Percentiles rank a stretch among this genome's conserved stretches.
These are phyloP conservation scores for Cerastoderma edule DNA, from an alignment of 2,888 invertebrate species.

Conservation along the genomic window DNA sequence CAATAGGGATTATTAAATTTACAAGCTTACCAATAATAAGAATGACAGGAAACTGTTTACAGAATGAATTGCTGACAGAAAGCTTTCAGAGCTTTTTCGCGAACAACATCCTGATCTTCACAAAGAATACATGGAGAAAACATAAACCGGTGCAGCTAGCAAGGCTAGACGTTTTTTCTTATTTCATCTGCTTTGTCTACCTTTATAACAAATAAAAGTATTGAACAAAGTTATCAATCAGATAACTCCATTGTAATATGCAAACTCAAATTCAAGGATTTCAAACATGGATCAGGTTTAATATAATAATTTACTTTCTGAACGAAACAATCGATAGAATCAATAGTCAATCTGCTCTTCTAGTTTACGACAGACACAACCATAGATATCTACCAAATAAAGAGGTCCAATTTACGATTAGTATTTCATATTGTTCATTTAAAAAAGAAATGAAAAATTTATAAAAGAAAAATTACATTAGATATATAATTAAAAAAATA, in stretches of 20 bases:
- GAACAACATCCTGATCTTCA: constrained; percentile 11
- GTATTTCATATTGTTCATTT: constrained; percentile 24
- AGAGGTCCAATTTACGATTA: constrained; percentile 33
- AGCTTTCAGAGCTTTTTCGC: constrained; percentile 35
- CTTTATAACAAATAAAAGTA: constrained; percentile 1
- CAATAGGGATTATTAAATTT: constrained; percentile 19
- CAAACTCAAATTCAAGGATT: constrained; percentile 16
- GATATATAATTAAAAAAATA: not conserved
- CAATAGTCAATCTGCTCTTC: constrained; percentile 30
- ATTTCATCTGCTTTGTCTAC: constrained; percentile 17
- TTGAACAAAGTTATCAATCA: constrained; percentile 31
- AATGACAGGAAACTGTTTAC: constrained; percentile 19
- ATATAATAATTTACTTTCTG: constrained; percentile 33
- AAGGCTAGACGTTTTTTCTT: constrained; percentile 35
- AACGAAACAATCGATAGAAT: constrained; percentile 28
- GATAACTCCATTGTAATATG: constrained; percentile 34
- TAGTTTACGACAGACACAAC: constrained; percentile 23
- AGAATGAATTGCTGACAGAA: not conserved
- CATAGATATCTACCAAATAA: not conserved
- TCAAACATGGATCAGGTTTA: constrained; percentile 30
- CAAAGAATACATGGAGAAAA: constrained; percentile 36
- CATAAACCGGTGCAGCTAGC: constrained; percentile 41
- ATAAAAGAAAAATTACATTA: not conserved
- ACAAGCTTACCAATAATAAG: constrained; percentile 23
- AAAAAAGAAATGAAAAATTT: constrained; percentile 21